Percentiles rank a stretch among this genome's conserved stretches.
phyloP scores from a whole-genome alignment of 2,888 invertebrate species.

The Helicoverpa assulta region DNA sequence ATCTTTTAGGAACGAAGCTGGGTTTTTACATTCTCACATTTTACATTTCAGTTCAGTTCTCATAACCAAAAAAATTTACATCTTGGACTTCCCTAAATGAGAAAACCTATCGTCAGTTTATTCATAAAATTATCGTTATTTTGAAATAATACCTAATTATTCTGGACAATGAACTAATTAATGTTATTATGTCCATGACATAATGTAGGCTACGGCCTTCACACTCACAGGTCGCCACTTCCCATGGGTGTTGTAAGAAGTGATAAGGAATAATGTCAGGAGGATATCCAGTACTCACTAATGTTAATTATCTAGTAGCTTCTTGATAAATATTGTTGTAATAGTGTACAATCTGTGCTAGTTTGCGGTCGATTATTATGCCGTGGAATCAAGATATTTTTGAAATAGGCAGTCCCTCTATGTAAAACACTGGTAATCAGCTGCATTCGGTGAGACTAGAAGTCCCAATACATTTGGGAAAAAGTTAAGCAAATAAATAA shows the following conservation, averaged over 20 bases:
- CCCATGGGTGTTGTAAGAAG: slow-evolving; percentile 40
- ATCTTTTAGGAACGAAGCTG: not conserved
- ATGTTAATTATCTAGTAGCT: not conserved
- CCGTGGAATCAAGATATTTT: too few species aligned
- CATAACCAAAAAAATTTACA: not conserved
- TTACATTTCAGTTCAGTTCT: not conserved
- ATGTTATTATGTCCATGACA: slow-evolving; percentile 23
- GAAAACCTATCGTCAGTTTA: slow-evolving; percentile 28
- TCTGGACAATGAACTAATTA: slow-evolving; percentile 25
- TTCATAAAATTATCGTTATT: slow-evolving; percentile 11
- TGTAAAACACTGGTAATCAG: too few species aligned
- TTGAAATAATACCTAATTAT: not conserved
- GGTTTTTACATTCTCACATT: slow-evolving; percentile 7
- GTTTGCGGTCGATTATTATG: too few species aligned
- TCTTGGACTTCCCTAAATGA: slow-evolving; percentile 24
- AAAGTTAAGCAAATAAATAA: too few species aligned
- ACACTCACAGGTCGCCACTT: slow-evolving; percentile 44
- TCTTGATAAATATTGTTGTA: not conserved
- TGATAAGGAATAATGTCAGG: slow-evolving; percentile 47
- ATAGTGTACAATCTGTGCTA: not conserved
- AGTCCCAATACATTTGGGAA: too few species aligned
- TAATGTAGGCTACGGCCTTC: slow-evolving; percentile 36
- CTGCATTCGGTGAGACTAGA: too few species aligned
- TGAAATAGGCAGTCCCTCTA: too few species aligned
- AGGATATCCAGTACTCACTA: slow-evolving; percentile 21